phyloP scores from a whole-genome alignment of 2,888 invertebrate species.

The Phragmatobia fuliginosa region DNA sequence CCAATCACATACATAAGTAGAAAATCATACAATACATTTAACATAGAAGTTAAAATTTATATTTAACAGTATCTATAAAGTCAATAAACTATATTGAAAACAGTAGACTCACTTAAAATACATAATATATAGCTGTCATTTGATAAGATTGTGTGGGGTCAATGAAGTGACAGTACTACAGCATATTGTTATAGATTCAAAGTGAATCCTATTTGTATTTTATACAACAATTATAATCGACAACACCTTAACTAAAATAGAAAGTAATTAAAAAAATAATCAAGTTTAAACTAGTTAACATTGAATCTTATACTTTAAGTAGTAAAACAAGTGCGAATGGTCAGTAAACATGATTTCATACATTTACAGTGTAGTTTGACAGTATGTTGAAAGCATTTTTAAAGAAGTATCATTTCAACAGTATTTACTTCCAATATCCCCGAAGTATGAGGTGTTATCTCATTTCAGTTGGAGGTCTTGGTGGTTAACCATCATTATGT shows the following conservation, averaged over 20 bases:
- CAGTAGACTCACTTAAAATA: conserved; percentile 26
- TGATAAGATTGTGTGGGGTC: conserved; percentile 36
- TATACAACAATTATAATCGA: conserved; percentile 71
- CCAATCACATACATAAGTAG: conserved; percentile 46
- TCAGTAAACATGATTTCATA: not conserved
- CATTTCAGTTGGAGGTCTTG: no score
- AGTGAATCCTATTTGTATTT: conserved; percentile 18
- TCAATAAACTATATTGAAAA: conserved; percentile 27
- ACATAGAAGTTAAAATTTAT: not conserved
- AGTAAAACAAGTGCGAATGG: not conserved
- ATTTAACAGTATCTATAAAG: conserved; percentile 24
- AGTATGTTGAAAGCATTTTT: no score
- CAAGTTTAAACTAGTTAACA: not conserved
- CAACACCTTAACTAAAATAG: conserved; percentile 83
- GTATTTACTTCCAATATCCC: not conserved
- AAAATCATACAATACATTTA: not conserved
- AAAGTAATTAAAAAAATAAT: conserved; percentile 23
- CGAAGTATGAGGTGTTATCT: not conserved
- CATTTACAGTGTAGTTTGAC: not conserved
- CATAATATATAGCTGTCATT: conserved; percentile 31
- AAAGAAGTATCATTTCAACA: no score
- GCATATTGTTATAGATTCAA: conserved; percentile 29
- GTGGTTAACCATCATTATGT: no score
- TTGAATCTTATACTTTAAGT: not conserved
- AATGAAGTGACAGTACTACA: conserved; percentile 25